These are phyloP conservation scores for Tenthredo livida DNA, from an alignment of 2,888 invertebrate genomes.

Conservation along the genomic window DNA sequence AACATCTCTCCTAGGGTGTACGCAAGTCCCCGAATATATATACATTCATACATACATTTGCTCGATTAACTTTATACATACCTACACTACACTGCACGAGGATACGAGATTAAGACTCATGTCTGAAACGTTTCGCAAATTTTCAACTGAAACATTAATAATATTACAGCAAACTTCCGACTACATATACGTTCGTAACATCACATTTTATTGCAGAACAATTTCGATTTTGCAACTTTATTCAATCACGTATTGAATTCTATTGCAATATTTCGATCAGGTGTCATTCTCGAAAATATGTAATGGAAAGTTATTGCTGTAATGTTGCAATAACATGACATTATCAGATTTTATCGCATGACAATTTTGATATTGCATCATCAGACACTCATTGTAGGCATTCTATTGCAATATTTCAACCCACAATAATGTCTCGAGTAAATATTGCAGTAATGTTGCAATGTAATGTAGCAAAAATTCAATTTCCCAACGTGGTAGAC, in stretches of 20 bases:
- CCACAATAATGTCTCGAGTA: not conserved
- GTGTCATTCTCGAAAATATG: not conserved
- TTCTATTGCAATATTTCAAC: not conserved
- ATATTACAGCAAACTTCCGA: not conserved
- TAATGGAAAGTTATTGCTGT: not conserved
- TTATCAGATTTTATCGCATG: not conserved
- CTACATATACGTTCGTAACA: not conserved
- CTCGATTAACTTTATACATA: slow-evolving; percentile 26
- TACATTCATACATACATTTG: slow-evolving; percentile 18
- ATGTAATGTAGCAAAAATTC: not conserved
- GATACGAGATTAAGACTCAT: not conserved
- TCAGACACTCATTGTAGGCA: not conserved
- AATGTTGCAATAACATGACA: not conserved
- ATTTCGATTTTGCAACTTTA: not conserved
- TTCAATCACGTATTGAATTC: not conserved
- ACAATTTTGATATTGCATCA: not conserved
- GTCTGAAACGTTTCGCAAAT: not conserved
- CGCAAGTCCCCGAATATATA: not conserved
- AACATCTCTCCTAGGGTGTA: slow-evolving; percentile 14
- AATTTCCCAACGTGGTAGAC: not conserved
- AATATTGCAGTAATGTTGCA: not conserved
- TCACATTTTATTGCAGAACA: not conserved
- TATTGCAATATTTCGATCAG: not conserved
- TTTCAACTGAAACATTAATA: not conserved
- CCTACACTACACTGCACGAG: not conserved